Base-by-base conservation (phyloP, 2,113 vertebrate genomes). In the Haemorhous mexicanus region DNA sequence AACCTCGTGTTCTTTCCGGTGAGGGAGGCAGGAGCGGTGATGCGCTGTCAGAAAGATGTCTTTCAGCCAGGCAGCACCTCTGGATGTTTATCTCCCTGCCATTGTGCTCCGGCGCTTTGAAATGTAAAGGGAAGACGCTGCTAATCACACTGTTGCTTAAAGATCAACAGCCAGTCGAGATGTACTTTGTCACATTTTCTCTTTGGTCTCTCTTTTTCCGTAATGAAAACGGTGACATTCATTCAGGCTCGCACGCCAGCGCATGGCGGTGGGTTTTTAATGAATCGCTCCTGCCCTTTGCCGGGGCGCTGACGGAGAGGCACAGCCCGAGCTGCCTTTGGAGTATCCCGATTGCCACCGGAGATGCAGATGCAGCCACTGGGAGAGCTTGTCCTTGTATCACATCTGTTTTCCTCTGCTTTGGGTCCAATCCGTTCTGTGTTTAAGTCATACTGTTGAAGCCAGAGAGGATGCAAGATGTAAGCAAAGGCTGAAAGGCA, bases 91-190 rank as follows among this genome's bases (percentile, higher is more conserved):
- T 95, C 84, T 96, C 91, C 63, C 91, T 90, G 90, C 87, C 93
- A 90, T 92, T 88, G 89, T 92, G 92, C 91, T 93, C 75, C 59
- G 3, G 52, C 11, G 70, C 93, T 96, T 97, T 93, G 89, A 96
- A 95, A 96, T 94, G 89, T 89, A 96, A 93, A 93, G 83, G 49
- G 50, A 78, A 82, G 64, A 83, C 26, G 66, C 73, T 66, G 81
- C 89, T 96, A 94, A 96, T 96, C 92, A 93, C 84, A 43, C 93
- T 85, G 84, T 90, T 96, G 89, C 95, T 93, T 94, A 91, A 97
- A 95, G 94, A 97, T 94, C 94, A 96, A 89, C 94, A 95, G 96
- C 86, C 86, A 59, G 74, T 72, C 50, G 74, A 92, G 92, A 94
- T 96, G 90, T 94, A 95, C 92, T 94, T 93, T 93, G 93, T 95